A percentile compares a stretch with the other conserved stretches of the same genome.
Evolutionary conservation across 1,140 invertebrate species (phyloP).

Genomic region (Cydia splendana): DNA sequence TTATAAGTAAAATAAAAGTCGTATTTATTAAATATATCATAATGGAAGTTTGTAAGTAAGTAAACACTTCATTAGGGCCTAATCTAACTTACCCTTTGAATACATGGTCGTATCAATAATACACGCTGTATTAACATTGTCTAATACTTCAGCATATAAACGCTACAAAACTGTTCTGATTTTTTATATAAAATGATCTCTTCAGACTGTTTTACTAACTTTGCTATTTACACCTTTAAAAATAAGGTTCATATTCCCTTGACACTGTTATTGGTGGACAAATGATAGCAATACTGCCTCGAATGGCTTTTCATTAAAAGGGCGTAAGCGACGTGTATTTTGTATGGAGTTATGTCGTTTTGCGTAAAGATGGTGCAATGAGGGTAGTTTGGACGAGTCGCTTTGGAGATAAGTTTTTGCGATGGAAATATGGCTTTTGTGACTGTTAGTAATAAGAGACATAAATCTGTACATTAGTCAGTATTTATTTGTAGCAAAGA

Average conservation of each 20-base stretch:
- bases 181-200: not conserved
- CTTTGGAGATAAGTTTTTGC: not conserved
- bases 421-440: not conserved
- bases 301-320: not conserved
- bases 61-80: too few relatives aligned
- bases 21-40: too few relatives aligned
- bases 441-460: not conserved
- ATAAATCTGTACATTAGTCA: not conserved
- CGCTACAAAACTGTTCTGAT: too few relatives aligned
- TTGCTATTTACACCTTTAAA: not conserved
- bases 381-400: not conserved
- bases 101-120: too few relatives aligned
- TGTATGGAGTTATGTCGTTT: not conserved
- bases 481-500: too few relatives aligned
- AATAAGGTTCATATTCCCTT: not conserved
- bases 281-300: not conserved
- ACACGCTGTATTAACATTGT: too few relatives aligned
- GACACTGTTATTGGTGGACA: not conserved
- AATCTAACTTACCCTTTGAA: too few relatives aligned
- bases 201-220: not conserved
- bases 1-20: too few relatives aligned
- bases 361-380: not conserved
- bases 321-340: not conserved
- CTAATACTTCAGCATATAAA: too few relatives aligned
- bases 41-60: too few relatives aligned